Conservation (phyloP, 2,797 vertebrate genomes). For the Etheostoma nigrum region DNA sequence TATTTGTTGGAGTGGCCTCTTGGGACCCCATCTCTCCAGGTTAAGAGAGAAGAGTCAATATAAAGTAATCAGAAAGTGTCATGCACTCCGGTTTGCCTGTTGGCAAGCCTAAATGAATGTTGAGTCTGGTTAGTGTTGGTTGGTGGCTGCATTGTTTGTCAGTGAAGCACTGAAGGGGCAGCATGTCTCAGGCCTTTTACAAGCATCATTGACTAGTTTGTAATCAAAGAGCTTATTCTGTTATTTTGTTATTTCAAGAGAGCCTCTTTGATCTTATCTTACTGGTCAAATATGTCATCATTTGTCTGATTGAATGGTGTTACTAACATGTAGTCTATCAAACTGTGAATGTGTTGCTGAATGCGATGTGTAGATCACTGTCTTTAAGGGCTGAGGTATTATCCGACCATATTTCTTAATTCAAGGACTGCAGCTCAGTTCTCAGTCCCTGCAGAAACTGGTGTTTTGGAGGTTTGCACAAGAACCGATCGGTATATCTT, state of each 20-base stretch:
- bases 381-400: too few species aligned
- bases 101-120: slow-evolving; percentile 80
- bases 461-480: neutral
- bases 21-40: slow-evolving; percentile 48
- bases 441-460: neutral
- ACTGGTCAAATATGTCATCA: slow-evolving; percentile 17
- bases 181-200: slow-evolving; percentile 39
- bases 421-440: too few species aligned
- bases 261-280: neutral
- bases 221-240: slow-evolving; percentile 61
- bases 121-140: slow-evolving; percentile 51
- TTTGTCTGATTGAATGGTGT: neutral
- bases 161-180: slow-evolving; percentile 51
- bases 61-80: slow-evolving; percentile 83
- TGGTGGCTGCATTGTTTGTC: slow-evolving; percentile 69
- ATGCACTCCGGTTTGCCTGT: slow-evolving; percentile 78
- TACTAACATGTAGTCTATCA: neutral
- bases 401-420: too few species aligned
- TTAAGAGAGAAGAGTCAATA: slow-evolving; percentile 77
- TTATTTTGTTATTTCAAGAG: slow-evolving; percentile 43
- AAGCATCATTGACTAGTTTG: slow-evolving; percentile 66
- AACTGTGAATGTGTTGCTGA: too few species aligned
- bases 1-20: slow-evolving; percentile 55
- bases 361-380: too few species aligned
- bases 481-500: neutral